Base-by-base conservation (phyloP, 2,797 vertebrate genomes). In the Characodon lateralis region DNA sequence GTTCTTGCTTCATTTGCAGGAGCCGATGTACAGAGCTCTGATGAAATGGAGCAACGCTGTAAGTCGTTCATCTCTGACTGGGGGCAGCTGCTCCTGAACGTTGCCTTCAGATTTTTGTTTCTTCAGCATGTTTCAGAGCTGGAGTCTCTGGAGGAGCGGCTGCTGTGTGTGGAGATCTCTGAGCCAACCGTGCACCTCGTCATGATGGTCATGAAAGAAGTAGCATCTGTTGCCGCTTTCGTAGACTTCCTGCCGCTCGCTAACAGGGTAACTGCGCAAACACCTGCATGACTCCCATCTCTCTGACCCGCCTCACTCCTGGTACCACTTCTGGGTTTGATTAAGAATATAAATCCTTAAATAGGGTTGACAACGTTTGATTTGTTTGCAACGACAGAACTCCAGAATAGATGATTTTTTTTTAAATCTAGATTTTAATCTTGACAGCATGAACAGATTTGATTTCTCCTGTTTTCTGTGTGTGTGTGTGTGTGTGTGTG, bases 31-130 rank as follows among this genome's bases (percentile, higher is more conserved):
- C 73, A 53, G 3, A 10, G 71, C 55, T 16, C 16, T 88, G 75
- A 88, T 92, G 89, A 79, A 77, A 39, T 74, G 72, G 82, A 88
- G 85, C 88, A 88, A 90, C 6, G 55, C 78, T 51, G 93, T 94
- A 74, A 92, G 93, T 89, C 28, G 1, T 18, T 1, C 0, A 3
- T 46, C 7, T 41, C 0, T 76, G 4, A 24, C 48, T 55, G 8
- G 39, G 65, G 48, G 22, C 46, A 16, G 59, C 61, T 3, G 6
- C 50, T 56, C 46, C 31, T 1, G 39, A 43, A 7, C 4, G 39
- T 8, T 9, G 16, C 24, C 43, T 53, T 63, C 6, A 9, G 0
- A 46, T 20, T 56, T 5, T 51, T 72, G 12, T 10, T 70, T 70
- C 28, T 71, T 20, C 66, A 94, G 92, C 70, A 43, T 4, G 56